These are phyloP conservation scores for Pocillopora grandis DNA, from an alignment of 92 coral and sea anemone genomes.

Conservation along the genomic window DNA sequence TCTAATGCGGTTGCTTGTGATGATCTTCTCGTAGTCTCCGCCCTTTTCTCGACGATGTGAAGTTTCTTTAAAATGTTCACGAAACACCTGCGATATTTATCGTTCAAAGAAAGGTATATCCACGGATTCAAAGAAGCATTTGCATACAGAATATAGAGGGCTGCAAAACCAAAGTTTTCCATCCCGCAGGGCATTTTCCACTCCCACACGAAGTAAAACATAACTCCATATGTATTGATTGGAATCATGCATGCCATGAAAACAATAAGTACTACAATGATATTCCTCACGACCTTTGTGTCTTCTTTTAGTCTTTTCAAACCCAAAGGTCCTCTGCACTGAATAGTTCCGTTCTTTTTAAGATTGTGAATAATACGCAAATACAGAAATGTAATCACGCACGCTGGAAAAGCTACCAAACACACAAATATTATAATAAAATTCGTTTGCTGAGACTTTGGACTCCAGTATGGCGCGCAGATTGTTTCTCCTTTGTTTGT, in stretches of 20 bases:
- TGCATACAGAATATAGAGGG: slow-evolving; percentile 16
- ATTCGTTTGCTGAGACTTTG: background rate
- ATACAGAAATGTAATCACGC: slow-evolving; percentile 17
- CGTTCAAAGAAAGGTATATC: background rate
- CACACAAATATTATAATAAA: slow-evolving; percentile 12
- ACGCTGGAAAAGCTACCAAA: slow-evolving; percentile 13
- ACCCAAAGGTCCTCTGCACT: background rate
- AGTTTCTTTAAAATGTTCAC: background rate
- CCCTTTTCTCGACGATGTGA: background rate
- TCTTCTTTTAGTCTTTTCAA: slow-evolving; percentile 36
- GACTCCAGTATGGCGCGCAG: slow-evolving; percentile 35
- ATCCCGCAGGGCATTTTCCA: slow-evolving; percentile 44
- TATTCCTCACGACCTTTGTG: slow-evolving; percentile 28
- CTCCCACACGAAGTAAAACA: slow-evolving; percentile 39
- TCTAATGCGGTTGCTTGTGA: background rate
- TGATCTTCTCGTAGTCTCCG: background rate
- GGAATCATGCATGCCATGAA: slow-evolving; percentile 32
- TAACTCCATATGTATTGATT: slow-evolving; percentile 12
- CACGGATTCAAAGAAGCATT: slow-evolving; percentile 30
- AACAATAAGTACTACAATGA: slow-evolving; percentile 25
- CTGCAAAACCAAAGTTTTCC: slow-evolving; percentile 31
- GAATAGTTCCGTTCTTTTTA: background rate
- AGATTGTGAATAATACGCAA: slow-evolving; percentile 21
- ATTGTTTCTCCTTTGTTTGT: background rate
- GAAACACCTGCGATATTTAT: background rate